Percentiles rank a stretch among this genome's conserved stretches.
phyloP scores from a whole-genome alignment of 2,888 invertebrate genomes.

The Apodemia zela region DNA sequence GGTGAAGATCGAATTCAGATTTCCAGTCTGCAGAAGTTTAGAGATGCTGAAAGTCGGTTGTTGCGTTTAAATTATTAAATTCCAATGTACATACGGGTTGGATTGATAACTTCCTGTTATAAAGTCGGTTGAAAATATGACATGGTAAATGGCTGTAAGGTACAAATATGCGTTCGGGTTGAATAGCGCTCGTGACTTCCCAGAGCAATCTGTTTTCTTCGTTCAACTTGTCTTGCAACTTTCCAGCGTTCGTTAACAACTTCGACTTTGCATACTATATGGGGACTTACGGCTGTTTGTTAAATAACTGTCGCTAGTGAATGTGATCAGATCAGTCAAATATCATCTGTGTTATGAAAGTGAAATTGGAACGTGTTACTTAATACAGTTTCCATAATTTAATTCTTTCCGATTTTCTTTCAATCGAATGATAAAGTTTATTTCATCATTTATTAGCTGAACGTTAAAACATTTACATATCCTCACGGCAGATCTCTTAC shows the following conservation, averaged over 20 bases:
- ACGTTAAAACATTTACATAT: no score
- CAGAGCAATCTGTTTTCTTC: conserved; percentile 54
- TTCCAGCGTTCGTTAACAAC: conserved; percentile 55
- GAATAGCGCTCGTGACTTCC: conserved; percentile 63
- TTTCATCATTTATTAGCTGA: no score
- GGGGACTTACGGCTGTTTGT: conserved; percentile 18
- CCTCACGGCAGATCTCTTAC: no score
- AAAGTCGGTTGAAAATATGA: conserved; percentile 25
- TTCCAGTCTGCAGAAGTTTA: no score
- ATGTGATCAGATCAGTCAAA: conserved; percentile 24
- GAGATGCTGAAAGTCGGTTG: no score
- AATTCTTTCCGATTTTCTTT: neutral
- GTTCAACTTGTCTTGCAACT: conserved; percentile 56
- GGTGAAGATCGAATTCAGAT: no score
- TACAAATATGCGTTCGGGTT: conserved; percentile 46
- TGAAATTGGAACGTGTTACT: conserved; percentile 19
- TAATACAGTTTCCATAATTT: neutral
- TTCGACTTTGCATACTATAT: conserved; percentile 28
- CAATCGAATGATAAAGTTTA: neutral
- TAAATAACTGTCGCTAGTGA: conserved; percentile 30
- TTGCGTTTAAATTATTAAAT: no score
- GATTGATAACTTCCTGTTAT: no score
- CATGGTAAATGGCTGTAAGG: conserved; percentile 35
- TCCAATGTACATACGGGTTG: no score
- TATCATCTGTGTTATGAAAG: conserved; percentile 13